Percentiles rank a stretch among this genome's conserved stretches.
These are phyloP conservation scores for Triplophysa tibetana DNA, from an alignment of 2,113 vertebrate genomes.

Conservation along the genomic window DNA sequence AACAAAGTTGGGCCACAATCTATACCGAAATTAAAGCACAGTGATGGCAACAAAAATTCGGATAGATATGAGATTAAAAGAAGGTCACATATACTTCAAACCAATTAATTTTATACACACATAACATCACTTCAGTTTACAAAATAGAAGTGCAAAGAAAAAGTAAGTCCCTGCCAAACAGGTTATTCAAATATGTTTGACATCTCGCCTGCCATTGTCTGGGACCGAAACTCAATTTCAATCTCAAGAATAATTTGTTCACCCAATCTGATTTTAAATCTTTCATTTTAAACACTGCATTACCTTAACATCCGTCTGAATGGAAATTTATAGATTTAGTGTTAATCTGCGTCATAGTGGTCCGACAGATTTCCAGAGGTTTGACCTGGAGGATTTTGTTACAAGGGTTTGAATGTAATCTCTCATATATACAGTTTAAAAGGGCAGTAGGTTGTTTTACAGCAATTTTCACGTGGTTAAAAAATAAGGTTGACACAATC, in stretches of 20 bases:
- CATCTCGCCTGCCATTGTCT: background rate
- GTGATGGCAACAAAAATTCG: background rate
- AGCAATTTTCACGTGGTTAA: background rate
- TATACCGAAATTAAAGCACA: background rate
- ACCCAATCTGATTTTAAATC: background rate
- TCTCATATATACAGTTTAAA: background rate
- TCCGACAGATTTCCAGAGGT: background rate
- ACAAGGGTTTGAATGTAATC: background rate
- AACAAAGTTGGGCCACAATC: too few relatives aligned
- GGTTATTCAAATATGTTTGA: background rate
- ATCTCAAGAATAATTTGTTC: background rate
- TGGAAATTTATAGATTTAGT: background rate
- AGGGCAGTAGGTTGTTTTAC: constrained; percentile 1
- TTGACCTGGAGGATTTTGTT: constrained; percentile 3
- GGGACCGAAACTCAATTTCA: background rate
- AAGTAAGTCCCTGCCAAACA: too few relatives aligned
- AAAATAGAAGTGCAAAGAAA: background rate
- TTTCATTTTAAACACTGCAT: background rate
- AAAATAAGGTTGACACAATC: too few relatives aligned
- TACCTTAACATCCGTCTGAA: background rate
- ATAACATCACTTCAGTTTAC: background rate
- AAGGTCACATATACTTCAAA: too few relatives aligned
- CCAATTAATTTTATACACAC: background rate
- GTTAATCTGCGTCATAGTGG: constrained; percentile 1
- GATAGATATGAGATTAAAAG: too few relatives aligned